Evolutionary conservation across 2,797 vertebrate genomes (phyloP), one percentile per base, ranked within the genome.

Genomic region (Ibycter americanus): DNA sequence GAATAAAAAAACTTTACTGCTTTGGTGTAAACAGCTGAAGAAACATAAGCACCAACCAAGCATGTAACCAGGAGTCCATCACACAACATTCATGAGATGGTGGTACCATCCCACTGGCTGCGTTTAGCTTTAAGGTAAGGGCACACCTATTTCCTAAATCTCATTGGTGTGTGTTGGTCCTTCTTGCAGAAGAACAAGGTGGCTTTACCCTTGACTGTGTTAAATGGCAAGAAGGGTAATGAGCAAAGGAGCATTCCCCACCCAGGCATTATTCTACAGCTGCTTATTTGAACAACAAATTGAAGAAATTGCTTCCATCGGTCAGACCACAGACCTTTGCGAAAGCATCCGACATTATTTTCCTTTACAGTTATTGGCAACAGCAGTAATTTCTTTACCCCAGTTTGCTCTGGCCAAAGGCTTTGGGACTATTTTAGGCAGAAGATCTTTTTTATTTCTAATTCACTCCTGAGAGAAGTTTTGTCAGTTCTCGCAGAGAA

Each of bases 21-120:
- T 90, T 73, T 21, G 27, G 25, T 87, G 31, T 56, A 59, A 44
- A 27, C 15, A 44, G 54, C 44, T 20, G 19, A 54, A 73, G 66
- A 71, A 81, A 34, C 32, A 2, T 3, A 66, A 61, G 67, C 1
- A 0, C 38, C 36, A 80, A 68, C 17, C 31, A 44, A 55, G 18
- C 0, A 0, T 14, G 8, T 52, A 74, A 47, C 25, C 8, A 36
- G 38, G 14, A 52, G 25, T 44, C 32, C 0, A 4, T 34, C 76
- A 68, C 40, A 32, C 0, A 0, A 23, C 44, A 34, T 26, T 71
- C 21, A 11, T 23, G 42, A 72, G 22, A 40, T 16, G 26, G 66
- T 32, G 19, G 32, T 68, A 38, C 25, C 54, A 19, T 12, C 22
- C 65, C 36, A 22, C 36, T 22, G 66, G 27, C 54, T 67, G 32